Evolutionary conservation across 2,797 vertebrate species (phyloP), one percentile per base, ranked within the genome.

Genomic region (Centropyge bicolor): DNA sequence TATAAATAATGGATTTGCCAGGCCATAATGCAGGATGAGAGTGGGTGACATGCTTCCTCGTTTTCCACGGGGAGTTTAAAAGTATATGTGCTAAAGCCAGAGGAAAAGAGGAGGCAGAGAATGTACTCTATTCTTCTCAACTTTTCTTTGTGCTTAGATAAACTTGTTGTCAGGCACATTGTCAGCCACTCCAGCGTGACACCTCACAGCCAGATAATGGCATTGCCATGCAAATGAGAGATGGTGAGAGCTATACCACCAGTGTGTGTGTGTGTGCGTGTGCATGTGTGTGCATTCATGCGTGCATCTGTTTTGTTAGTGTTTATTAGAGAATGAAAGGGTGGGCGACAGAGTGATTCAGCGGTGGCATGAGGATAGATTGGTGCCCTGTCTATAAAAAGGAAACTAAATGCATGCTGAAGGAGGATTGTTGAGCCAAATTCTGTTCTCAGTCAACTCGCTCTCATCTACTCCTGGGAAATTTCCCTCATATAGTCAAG

Each of bases 171-270:
- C 92, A 86, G 88, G 88, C 89, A 83, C 89, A 94, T 91, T 95
- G 94, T 95, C 88, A 86, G 90, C 81, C 87, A 91, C 89, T 95
- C 86, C 86, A 94, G 93, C 92, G 80, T 94, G 94, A 95, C 95
- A 95, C 92, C 91, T 87, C 91, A 91, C 93, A 90, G 93, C 87
- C 92, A 93, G 90, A 95, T 94, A 95, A 95, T 95, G 90, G 93
- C 88, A 94, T 94, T 95, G 93, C 94, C 82, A 95, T 95, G 95
- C 92, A 96, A 96, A 95, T 96, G 91, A 95, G 93, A 80, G 54
- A 82, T 82, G 86, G 89, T 86, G 90, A 89, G 85, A 91, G 92
- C 88, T 66, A 74, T 61, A 82, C 87, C 73, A 86, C 72, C 51
- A 79, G 51, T 69, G 62, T 66, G 68, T 80, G 64, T 52, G 63